Evolutionary conservation across 1,140 invertebrate genomes (phyloP).

Genomic region (Euschistus heros): DNA sequence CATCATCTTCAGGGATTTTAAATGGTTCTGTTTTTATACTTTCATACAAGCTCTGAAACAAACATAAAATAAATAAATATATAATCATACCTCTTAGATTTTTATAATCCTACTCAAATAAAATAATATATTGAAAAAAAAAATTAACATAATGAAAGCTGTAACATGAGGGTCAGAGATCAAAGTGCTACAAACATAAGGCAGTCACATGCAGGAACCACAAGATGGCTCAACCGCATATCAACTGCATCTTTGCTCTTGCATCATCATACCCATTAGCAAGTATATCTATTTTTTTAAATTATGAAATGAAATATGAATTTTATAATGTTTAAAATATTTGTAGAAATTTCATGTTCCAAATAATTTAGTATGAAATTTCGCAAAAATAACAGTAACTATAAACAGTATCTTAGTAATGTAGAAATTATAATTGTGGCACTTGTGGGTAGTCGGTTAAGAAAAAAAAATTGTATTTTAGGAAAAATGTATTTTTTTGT

Average conservation of each 20-base stretch:
- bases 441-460: too few species aligned
- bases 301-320: not conserved
- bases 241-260: slow-evolving; percentile 3
- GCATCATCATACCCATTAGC: not conserved
- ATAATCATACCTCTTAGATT: slow-evolving; percentile 10
- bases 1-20: slow-evolving; percentile 98
- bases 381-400: too few species aligned
- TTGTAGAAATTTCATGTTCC: too few species aligned
- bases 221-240: slow-evolving; percentile 4
- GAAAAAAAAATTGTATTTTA: too few species aligned
- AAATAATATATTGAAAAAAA: not conserved
- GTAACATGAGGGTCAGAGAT: slow-evolving; percentile 10
- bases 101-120: not conserved
- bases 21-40: slow-evolving; percentile 98
- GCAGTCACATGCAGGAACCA: slow-evolving; percentile 3
- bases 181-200: slow-evolving; percentile 27
- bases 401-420: too few species aligned
- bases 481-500: too few species aligned
- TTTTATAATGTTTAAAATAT: not conserved
- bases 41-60: slow-evolving; percentile 82
- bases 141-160: not conserved
- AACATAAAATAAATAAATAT: slow-evolving; percentile 29
- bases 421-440: too few species aligned
- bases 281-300: too few species aligned
- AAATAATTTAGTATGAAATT: too few species aligned